Evolutionary conservation across 2,113 vertebrate genomes (phyloP).

Genomic region (Zosterops borbonicus): DNA sequence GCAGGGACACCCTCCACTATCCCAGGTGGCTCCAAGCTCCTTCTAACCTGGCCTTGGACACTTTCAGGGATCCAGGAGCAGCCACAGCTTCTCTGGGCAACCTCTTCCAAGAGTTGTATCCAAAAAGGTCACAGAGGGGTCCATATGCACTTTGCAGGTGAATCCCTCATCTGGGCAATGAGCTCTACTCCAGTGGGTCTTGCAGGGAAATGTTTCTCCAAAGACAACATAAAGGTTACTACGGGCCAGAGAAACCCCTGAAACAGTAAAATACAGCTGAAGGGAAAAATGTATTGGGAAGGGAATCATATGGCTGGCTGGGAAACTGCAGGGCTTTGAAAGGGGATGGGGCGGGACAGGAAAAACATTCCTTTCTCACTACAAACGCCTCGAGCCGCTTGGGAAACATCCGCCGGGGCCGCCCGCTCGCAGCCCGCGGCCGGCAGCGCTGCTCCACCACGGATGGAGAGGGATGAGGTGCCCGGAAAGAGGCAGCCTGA

Average conservation of each 20-base stretch:
- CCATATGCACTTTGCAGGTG: neutral
- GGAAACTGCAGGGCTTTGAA: neutral
- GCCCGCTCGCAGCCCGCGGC: neutral
- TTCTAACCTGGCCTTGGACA: rapidly evolving
- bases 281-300: neutral
- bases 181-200: neutral
- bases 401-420: neutral
- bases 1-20: neutral
- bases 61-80: neutral
- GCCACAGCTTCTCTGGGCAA: neutral
- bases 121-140: neutral
- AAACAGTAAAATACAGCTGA: neutral
- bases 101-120: neutral
- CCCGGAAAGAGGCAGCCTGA: conserved; percentile 53
- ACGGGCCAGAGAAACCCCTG: neutral
- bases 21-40: neutral
- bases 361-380: conserved; percentile 57
- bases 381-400: neutral
- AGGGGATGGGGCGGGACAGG: conserved; percentile 30
- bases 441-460: neutral
- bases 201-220: neutral
- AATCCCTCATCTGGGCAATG: neutral
- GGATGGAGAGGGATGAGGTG: neutral
- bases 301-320: conserved; percentile 11
- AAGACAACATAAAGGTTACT: neutral